phyloP scores from a whole-genome alignment of 2,797 vertebrate genomes.

The Sparus aurata region DNA sequence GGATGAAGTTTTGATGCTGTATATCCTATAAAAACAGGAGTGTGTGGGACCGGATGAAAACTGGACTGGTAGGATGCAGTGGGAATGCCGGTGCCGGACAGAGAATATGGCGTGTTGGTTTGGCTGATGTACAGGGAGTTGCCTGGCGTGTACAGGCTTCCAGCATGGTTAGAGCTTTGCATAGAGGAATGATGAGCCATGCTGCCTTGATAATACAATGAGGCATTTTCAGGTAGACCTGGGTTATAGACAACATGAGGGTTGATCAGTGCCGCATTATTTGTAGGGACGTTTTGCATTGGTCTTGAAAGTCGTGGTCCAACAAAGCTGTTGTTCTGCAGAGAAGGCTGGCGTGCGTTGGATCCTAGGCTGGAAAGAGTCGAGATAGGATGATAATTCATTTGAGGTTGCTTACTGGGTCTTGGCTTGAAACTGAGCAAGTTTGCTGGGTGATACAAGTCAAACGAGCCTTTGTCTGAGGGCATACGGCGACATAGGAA shows the following conservation, averaged over 20 bases:
- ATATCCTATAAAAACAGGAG: conserved; percentile 76
- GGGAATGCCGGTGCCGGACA: conserved; percentile 27
- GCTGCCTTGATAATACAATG: conserved; percentile 61
- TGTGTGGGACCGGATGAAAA: conserved; percentile 67
- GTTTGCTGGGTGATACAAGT: conserved; percentile 58
- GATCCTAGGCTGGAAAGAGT: conserved; percentile 59
- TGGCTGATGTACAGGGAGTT: conserved; percentile 63
- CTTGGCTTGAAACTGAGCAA: conserved; percentile 50
- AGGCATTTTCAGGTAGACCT: conserved; percentile 37
- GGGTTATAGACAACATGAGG: conserved; percentile 53
- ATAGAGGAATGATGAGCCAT: conserved; percentile 43
- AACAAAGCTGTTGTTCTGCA: conserved; percentile 35
- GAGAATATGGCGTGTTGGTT: conserved; percentile 35
- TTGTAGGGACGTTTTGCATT: conserved; percentile 46
- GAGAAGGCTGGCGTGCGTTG: conserved; percentile 31
- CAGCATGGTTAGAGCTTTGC: conserved; percentile 45
- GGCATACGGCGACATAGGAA: conserved; percentile 82
- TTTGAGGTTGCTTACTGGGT: conserved; percentile 26
- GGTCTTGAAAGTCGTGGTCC: conserved; percentile 41
- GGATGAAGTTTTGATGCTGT: conserved; percentile 57
- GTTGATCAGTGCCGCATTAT: conserved; percentile 29
- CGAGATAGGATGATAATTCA: conserved; percentile 68
- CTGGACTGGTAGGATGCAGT: conserved; percentile 65
- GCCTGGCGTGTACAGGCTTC: conserved; percentile 52
- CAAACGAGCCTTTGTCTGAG: conserved; percentile 64